Conservation (phyloP, 1,140 invertebrate species). For the Lasioglossum baleicum region DNA sequence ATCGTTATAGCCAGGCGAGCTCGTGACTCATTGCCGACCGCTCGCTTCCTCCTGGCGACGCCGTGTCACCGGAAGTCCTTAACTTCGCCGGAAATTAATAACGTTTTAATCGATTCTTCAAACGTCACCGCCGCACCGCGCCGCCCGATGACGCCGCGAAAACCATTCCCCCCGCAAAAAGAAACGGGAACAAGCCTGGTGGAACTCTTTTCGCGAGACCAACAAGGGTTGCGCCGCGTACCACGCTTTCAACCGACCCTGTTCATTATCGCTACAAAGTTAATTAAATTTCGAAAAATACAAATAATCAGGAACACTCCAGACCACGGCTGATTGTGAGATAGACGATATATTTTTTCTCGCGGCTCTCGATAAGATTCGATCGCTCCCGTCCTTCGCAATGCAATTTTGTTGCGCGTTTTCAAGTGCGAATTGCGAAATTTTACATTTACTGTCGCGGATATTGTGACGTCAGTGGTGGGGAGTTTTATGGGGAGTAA, state of each 20-base stretch:
- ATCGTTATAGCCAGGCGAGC: slow-evolving; percentile 20
- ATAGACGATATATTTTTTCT: no score
- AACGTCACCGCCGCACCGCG: slow-evolving; percentile 1
- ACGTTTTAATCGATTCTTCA: slow-evolving; percentile 42
- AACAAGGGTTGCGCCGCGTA: neutral
- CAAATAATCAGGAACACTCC: neutral
- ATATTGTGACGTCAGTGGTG: no score
- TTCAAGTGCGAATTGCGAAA: no score
- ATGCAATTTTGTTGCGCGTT: no score
- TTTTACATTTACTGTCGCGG: no score
- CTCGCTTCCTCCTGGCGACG: slow-evolving; percentile 25
- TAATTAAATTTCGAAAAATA: slow-evolving; percentile 1
- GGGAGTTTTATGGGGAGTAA: no score
- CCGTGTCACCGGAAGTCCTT: slow-evolving; percentile 34
- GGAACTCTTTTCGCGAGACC: no score
- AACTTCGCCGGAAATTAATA: slow-evolving; percentile 45
- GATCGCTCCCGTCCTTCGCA: no score
- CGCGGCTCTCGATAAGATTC: no score
- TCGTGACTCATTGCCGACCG: slow-evolving; percentile 26
- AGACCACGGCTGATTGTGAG: neutral
- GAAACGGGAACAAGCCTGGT: neutral
- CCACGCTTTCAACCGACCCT: neutral
- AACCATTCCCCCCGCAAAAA: neutral
- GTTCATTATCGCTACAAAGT: slow-evolving; percentile 14
- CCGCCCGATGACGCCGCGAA: neutral